Percentiles rank a stretch among this genome's conserved stretches.
phyloP scores from a whole-genome alignment of 2,113 vertebrate genomes.

The Oostethus manadensis region DNA sequence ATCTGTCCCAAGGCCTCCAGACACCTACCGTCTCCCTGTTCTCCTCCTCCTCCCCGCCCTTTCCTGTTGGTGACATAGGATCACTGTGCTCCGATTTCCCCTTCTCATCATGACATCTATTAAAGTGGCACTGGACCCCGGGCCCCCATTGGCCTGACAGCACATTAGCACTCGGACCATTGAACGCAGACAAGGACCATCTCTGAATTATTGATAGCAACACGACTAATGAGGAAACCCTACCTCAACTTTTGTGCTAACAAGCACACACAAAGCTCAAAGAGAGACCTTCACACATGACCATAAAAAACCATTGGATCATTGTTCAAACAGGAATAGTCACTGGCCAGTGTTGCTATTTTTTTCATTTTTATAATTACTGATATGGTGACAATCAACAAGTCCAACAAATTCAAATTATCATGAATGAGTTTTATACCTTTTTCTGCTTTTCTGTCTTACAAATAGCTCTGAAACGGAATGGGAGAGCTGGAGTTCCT shows the following conservation, averaged over 20 bases:
- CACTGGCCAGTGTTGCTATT: neutral
- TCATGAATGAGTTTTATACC: too few relatives aligned
- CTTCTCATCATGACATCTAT: constrained; percentile 82
- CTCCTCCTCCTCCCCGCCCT: constrained; percentile 13
- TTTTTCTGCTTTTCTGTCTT: too few relatives aligned
- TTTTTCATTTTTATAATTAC: too few relatives aligned
- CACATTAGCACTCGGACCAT: constrained; percentile 79
- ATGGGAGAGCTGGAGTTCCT: too few relatives aligned
- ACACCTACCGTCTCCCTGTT: constrained; percentile 10
- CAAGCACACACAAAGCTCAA: constrained; percentile 43
- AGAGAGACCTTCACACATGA: constrained; percentile 26
- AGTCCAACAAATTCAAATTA: too few relatives aligned
- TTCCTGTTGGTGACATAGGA: constrained; percentile 65
- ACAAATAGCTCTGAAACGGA: too few relatives aligned
- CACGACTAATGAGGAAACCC: constrained; percentile 80
- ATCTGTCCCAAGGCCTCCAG: constrained; percentile 35
- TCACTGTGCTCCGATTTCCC: constrained; percentile 72
- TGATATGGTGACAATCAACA: too few relatives aligned
- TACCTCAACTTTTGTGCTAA: constrained; percentile 58
- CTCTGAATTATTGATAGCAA: constrained; percentile 79
- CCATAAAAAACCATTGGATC: constrained; percentile 21
- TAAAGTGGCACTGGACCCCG: constrained; percentile 69
- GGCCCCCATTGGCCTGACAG: constrained; percentile 68
- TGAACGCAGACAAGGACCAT: constrained; percentile 75
- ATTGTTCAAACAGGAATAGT: constrained; percentile 38